Base-by-base conservation (phyloP, 1,140 invertebrate genomes). In the Hypothenemus hampei region DNA sequence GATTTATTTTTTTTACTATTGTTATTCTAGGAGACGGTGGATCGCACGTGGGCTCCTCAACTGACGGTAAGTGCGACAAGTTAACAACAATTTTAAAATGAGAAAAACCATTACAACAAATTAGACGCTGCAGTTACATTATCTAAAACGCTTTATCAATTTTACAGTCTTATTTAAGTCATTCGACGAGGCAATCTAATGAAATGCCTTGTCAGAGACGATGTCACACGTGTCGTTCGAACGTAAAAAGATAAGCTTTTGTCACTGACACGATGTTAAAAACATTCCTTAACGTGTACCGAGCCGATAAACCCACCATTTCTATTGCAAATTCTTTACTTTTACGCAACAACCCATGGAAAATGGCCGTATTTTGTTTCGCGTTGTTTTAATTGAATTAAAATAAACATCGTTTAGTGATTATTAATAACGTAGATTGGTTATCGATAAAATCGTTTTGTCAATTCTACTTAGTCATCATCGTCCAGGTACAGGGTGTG, bases 11-110 rank as follows among this genome's bases (percentile, higher is more conserved):
- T 43, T 31, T 19, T 3, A 26, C 13, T 31, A 11, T 35, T 45
- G 23, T 62, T 61, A 65, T 69, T 67, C 45, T 59, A 71, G 69
- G 67, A 62, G 68, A 71, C 41, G 62, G 64, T 18, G 65, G 66
- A 40, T 68, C 69, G 16, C 69, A 71, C 54, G 69, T 69, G n/a
- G 68, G 67, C 57, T 68, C 66, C 43, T 65, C 65, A 31, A 66
- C 67, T 50, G 69, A 70, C 47, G 69, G 69, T 70, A 51, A 70
- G 69, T 69, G n/a, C n/a, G n/a, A n/a, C n/a, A 18, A 4, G 6
- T 20, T 21, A 37, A 15, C 39, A 22, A 7, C 23, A 37, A 7
- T 35, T 23, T 20, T 23, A 22, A 16, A 16, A 19, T 22, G 15
- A 36, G 11, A 22, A 3, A 11, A 44, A 23, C 6, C 8, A 4